Percentiles rank a stretch among this genome's conserved stretches.
Conservation (phyloP, 2,797 vertebrate genomes). For the Leptodactylus fallax region DNA sequence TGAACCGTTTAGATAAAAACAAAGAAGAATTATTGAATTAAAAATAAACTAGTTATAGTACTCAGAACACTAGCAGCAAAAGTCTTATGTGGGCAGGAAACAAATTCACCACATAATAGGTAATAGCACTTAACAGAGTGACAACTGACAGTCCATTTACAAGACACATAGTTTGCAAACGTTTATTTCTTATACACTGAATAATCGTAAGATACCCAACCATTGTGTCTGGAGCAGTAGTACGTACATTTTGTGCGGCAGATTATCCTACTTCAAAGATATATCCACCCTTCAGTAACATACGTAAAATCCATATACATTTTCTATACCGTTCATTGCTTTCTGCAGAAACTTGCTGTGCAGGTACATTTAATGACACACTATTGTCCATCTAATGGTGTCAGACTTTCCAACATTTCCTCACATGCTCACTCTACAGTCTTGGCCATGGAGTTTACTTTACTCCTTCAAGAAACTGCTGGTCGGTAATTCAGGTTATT, state of each 20-base stretch:
- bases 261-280: conserved; percentile 69
- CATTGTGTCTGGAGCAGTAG: conserved; percentile 66
- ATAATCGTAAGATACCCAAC: conserved; percentile 69
- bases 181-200: conserved; percentile 78
- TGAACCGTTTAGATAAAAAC: conserved; percentile 72
- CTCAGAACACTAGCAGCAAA: conserved; percentile 82
- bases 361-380: conserved; percentile 78
- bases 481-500: conserved; percentile 72
- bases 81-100: conserved; percentile 78
- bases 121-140: conserved; percentile 86
- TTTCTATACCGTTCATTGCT: conserved; percentile 71
- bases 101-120: conserved; percentile 75
- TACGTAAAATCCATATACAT: conserved; percentile 66
- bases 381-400: conserved; percentile 65
- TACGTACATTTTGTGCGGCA: conserved; percentile 72
- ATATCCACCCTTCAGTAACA: conserved; percentile 70
- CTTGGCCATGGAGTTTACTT: conserved; percentile 66
- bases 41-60: conserved; percentile 70
- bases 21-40: conserved; percentile 64
- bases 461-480: conserved; percentile 73
- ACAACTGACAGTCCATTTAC: conserved; percentile 80
- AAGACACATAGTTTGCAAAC: conserved; percentile 78
- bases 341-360: conserved; percentile 74
- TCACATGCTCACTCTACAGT: conserved; percentile 66
- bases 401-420: conserved; percentile 63